These are phyloP conservation scores for Rhynchotus rufescens DNA, from an alignment of 2,797 vertebrate genomes.

Conservation along the genomic window DNA sequence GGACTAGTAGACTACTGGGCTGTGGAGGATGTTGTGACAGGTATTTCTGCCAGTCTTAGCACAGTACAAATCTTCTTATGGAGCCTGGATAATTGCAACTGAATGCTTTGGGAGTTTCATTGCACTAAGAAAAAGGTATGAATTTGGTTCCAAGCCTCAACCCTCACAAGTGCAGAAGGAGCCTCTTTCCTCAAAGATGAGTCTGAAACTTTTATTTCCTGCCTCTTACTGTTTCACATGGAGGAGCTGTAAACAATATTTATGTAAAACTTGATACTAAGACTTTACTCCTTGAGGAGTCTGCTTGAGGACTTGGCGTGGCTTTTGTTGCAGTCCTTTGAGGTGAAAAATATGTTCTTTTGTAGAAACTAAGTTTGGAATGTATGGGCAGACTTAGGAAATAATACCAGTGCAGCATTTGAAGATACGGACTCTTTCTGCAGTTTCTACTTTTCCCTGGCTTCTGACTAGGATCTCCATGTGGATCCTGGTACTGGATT, in stretches of 20 bases:
- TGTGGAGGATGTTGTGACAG: neutral
- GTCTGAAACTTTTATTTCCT: neutral
- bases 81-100: neutral
- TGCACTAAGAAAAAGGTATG: neutral
- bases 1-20: neutral
- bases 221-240: neutral
- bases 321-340: neutral
- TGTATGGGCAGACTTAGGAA: neutral
- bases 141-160: neutral
- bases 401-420: neutral
- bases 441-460: neutral
- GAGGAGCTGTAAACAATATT: neutral
- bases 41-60: neutral
- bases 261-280: neutral
- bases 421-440: neutral
- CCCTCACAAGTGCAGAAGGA: neutral
- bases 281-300: neutral
- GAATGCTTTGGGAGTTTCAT: neutral
- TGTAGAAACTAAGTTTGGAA: neutral
- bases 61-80: neutral
- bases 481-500: neutral
- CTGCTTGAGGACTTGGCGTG: neutral
- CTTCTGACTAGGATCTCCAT: neutral
- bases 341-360: neutral
- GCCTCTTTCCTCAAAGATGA: neutral